Base-by-base conservation (phyloP, 2,888 invertebrate genomes). In the Tineola bisselliella region DNA sequence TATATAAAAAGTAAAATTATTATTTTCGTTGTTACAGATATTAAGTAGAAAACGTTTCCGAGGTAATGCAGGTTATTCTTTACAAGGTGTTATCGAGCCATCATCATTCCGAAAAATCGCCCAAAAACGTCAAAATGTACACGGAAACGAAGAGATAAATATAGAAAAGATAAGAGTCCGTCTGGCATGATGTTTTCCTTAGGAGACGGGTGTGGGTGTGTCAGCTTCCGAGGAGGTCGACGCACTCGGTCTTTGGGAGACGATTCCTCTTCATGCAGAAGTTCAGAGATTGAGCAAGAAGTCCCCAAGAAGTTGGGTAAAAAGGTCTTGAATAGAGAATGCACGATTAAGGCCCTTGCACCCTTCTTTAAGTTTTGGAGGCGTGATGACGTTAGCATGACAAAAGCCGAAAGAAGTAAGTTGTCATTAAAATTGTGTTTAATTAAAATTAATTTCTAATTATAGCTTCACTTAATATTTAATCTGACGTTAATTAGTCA, bases 401-500 rank as follows among this genome's bases (percentile, higher is more conserved):
- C 92, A 18, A 92, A 92, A 76, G 90, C 92, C 62, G 93, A 93
- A 80, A 89, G 92, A 87, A 92, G 93, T 93, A 78, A 91, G 91
- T 78, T 8, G 4, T 8, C 15, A 38, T 38, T 6, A 38, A 38
- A 2, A 38, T 6, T 38, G 38, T 10, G 10, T 3, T 38, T 38
- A 38, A 38, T 38, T 12, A 10, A 38, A 10, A 10, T 38, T 3
- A 38, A 38, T 4, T 10, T 38, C n/a, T 38, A 38, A 38, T n/a
- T n/a, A n/a, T 38, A 12, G 10, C 6, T 10, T 38, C 5, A 25
- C 25, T 25, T 25, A 25, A 25, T 25, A 25, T 25, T n/a, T n/a
- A n/a, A n/a, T n/a, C n/a, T n/a, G n/a, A n/a, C n/a, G n/a, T n/a
- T 25, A 25, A 25, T 25, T 4, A 25, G 25, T 25, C 6, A 38